Base-by-base conservation (phyloP, 2,888 invertebrate species). In the Eulithis testata region DNA sequence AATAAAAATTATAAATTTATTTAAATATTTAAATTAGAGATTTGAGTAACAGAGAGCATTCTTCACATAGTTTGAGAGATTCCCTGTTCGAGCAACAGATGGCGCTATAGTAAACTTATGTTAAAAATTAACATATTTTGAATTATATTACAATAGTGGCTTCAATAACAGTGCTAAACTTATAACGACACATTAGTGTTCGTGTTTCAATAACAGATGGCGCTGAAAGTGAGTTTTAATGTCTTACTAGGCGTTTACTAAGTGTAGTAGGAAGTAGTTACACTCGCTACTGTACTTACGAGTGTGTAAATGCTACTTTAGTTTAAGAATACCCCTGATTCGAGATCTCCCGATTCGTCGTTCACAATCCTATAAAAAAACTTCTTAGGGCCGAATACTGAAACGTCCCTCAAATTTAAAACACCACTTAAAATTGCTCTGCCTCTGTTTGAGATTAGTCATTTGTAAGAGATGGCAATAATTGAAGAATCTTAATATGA, bases 131-230 rank as follows among this genome's bases (percentile, higher is more conserved):
- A 52, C 36, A 36, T 52, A 36, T 1, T 14, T 37, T 43, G 8
- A 43, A 31, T 31, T 31, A 31, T 31, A 31, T 31, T 31, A 31
- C 3, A 31, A 3, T 31, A 54, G 40, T 54, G 31, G 9, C 14
- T 44, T 54, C n/a, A 40, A 43, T 54, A 54, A 40, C 53, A 54
- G 53, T 53, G 53, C 53, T 5, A 53, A 53, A 37, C 40, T 54
- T 6, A 37, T 36, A 37, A 37, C 37, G 52, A 36, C 36, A 36
- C 31, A 36, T 52, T 31, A 51, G 12, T 12, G 40, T 40, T 52
- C n/a, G 37, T 40, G 7, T 14, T 43, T 54, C 9, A 27, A 54
- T 43, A 54, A 54, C 54, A 53, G 53, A 53, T 53, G 52, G 31
- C 9, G 21, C 11, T 40, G 12, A 14, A 21, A 12, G 14, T 21